Evolutionary conservation across 2,888 invertebrate genomes (phyloP), one percentile per base, ranked within the genome.

Genomic region (Lepetodrilus schrolli): DNA sequence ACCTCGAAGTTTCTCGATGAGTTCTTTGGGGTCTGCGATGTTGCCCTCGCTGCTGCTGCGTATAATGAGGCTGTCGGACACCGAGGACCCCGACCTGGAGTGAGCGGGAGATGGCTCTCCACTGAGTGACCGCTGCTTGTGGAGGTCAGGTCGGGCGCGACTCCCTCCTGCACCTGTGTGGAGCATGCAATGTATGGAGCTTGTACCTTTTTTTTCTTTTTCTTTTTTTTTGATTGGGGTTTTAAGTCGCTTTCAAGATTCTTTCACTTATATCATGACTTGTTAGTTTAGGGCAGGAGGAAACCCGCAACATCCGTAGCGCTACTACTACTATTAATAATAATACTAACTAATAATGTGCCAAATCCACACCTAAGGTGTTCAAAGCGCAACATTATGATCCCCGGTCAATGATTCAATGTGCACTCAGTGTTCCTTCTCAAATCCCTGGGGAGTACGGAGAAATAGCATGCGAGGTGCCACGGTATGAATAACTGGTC

Each of bases 1-100:
- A 84, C 84, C 83, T 82, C 84, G 82, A n/a, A 86, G 73, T 75
- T 85, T 82, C 70, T 85, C 86, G 21, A 82, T 82, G 3, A 84
- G 79, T 23, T 85, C 84, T 17, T 73, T 70, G 0, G 86, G 83
- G 58, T 83, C 84, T 20, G 83, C 79, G 20, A 89, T 77, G 78
- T 88, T 88, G 17, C 88, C 87, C 75, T 88, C 88, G 79, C 88
- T 88, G 80, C 84, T 89, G 74, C 86, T 85, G 13, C 88, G 77
- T 0, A 83, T 74, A 50, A 88, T 77, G 4, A 82, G 75, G 7
- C 81, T 77, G 30, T 86, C 86, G 1, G 85, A 82, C 20, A 85
- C 83, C 26, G 81, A 80, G 5, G 87, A 86, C 4, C 83, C 83
- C 30, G 83, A 83, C n/a, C 87, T 74, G 10, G 86, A 85, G 70